Conservation (phyloP, 2,113 vertebrate species). For the Calyptommatus sinebrachiatus region DNA sequence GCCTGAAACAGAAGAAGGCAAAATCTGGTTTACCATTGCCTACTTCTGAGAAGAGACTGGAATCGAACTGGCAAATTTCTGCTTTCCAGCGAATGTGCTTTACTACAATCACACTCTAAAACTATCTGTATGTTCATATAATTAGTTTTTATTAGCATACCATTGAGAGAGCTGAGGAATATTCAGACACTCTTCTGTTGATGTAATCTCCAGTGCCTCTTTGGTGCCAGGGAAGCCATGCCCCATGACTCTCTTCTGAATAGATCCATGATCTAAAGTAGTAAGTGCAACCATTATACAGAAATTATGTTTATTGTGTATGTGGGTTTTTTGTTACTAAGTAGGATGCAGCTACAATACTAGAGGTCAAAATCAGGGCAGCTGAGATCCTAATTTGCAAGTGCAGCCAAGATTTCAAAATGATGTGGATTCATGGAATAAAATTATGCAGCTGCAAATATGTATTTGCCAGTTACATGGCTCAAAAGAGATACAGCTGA, state of each 20-base stretch:
- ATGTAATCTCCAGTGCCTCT: no score
- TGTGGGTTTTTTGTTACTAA: not conserved
- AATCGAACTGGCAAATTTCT: no score
- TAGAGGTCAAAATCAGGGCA: not conserved
- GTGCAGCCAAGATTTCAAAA: not conserved
- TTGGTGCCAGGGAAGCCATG: no score
- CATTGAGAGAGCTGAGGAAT: not conserved
- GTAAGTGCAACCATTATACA: no score
- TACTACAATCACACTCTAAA: no score
- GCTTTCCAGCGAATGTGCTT: no score
- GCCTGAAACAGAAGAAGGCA: no score
- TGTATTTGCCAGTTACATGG: not conserved
- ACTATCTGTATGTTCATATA: not conserved
- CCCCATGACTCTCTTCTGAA: no score
- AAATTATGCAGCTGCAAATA: not conserved
- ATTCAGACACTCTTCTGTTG: no score
- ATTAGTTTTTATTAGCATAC: not conserved
- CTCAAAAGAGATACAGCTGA: not conserved
- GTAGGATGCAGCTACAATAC: not conserved
- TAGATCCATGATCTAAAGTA: no score
- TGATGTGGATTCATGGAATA: not conserved
- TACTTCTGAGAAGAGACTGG: no score
- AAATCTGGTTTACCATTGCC: no score
- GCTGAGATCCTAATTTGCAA: not conserved
- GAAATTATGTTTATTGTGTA: not conserved